Conservation (phyloP, 2,113 vertebrate genomes). For the Nanger granti region DNA sequence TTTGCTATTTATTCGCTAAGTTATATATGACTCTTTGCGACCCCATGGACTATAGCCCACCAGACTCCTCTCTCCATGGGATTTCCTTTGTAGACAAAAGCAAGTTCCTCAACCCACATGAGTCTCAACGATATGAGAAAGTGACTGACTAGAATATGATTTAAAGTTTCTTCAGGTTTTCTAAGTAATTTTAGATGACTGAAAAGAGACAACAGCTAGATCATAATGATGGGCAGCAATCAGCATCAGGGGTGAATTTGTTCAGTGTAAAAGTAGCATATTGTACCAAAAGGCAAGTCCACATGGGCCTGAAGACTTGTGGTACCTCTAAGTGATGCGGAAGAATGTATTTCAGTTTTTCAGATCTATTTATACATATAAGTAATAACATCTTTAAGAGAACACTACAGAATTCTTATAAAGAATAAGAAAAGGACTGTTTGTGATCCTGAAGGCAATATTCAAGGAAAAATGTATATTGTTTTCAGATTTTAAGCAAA, state of each 20-base stretch:
- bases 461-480: conserved; percentile 16
- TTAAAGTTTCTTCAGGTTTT: background rate
- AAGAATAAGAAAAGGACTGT: background rate
- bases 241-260: background rate
- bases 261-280: background rate
- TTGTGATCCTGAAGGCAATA: conserved; percentile 6
- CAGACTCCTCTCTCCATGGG: background rate
- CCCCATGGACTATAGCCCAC: background rate
- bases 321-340: background rate
- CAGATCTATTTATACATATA: background rate
- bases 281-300: background rate
- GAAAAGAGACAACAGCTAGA: background rate
- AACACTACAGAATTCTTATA: background rate
- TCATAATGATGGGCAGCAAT: background rate
- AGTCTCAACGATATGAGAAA: background rate
- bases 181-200: background rate
- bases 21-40: background rate
- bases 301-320: background rate
- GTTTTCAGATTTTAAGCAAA: conserved; percentile 28
- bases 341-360: background rate
- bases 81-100: background rate
- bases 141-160: background rate
- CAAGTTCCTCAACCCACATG: background rate
- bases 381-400: background rate
- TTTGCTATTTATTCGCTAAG: background rate